A percentile compares a stretch with the other conserved stretches of the same genome.
Evolutionary conservation across 1,140 invertebrate genomes (phyloP).

Genomic region (Aricia agestis): DNA sequence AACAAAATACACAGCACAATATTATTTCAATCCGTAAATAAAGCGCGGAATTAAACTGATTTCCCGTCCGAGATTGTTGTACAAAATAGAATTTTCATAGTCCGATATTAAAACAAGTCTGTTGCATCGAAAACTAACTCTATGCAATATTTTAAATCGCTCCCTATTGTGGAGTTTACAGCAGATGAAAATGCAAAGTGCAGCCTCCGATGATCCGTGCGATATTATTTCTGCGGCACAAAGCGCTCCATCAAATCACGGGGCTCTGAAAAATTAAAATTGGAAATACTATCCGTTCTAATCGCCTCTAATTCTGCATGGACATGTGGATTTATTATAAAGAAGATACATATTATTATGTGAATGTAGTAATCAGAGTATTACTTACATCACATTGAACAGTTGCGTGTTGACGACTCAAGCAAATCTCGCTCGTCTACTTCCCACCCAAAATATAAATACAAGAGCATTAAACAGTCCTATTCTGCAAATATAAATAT

Average conservation of each 20-base stretch:
- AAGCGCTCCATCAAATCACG: slow-evolving; percentile 63
- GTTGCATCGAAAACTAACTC: slow-evolving; percentile 36
- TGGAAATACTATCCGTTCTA: slow-evolving; percentile 35
- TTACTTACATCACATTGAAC: too few relatives aligned
- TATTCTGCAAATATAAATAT: slow-evolving; percentile 1
- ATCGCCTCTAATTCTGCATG: slow-evolving; percentile 18
- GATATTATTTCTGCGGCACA: slow-evolving; percentile 58
- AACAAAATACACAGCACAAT: slow-evolving; percentile 8
- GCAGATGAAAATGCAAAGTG: slow-evolving; percentile 59
- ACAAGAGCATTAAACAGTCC: background rate
- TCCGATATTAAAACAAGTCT: slow-evolving; percentile 28
- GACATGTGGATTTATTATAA: background rate
- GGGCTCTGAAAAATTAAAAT: slow-evolving; percentile 52
- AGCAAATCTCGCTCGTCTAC: too few relatives aligned
- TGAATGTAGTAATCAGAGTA: too few relatives aligned
- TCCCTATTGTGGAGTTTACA: slow-evolving; percentile 51
- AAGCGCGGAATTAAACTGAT: slow-evolving; percentile 7
- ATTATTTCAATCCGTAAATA: background rate
- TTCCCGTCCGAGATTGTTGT: background rate
- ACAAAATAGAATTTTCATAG: slow-evolving; percentile 14
- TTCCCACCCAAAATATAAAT: too few relatives aligned
- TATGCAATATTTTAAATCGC: slow-evolving; percentile 63
- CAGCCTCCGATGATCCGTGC: slow-evolving; percentile 57
- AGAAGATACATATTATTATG: background rate
- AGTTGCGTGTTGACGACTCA: too few relatives aligned